Percentiles rank a stretch among this genome's conserved stretches.
Conservation (phyloP, 2,888 invertebrate species). For the Rhamnusium bicolor region DNA sequence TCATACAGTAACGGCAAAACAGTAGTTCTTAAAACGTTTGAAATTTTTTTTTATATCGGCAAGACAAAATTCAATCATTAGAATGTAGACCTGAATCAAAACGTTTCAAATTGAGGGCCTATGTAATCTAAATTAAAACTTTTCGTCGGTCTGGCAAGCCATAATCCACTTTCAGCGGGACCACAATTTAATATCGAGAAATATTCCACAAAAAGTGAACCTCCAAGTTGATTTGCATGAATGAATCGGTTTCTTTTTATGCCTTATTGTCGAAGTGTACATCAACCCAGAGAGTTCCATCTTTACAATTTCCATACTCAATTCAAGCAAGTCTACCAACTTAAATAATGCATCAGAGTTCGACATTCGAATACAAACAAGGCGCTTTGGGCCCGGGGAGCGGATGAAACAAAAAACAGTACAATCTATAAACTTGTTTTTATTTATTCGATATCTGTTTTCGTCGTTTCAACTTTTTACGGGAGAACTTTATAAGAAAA, state of each 20-base stretch:
- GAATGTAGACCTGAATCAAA: too few relatives aligned
- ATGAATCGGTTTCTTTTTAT: conserved; percentile 47
- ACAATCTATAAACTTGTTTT: conserved; percentile 62
- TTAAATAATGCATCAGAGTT: conserved; percentile 61
- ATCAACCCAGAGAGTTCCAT: conserved; percentile 39
- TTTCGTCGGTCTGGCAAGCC: neutral
- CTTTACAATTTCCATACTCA: conserved; percentile 51
- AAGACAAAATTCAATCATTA: too few relatives aligned
- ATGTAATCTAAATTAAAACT: too few relatives aligned
- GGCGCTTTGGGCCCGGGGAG: conserved; percentile 33
- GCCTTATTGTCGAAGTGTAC: conserved; percentile 29
- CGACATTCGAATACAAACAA: conserved; percentile 56
- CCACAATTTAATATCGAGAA: conserved; percentile 23
- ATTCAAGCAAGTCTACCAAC: conserved; percentile 48
- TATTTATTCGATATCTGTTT: conserved; percentile 60
- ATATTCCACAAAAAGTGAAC: conserved; percentile 13
- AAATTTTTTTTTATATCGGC: too few relatives aligned
- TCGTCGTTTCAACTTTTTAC: conserved; percentile 60
- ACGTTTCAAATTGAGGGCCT: too few relatives aligned
- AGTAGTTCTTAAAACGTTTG: too few relatives aligned
- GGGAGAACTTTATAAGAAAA: conserved; percentile 52
- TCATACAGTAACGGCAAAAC: too few relatives aligned
- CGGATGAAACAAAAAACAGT: conserved; percentile 43
- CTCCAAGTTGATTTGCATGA: conserved; percentile 40
- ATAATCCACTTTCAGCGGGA: neutral